A percentile compares a stretch with the other conserved stretches of the same genome.
phyloP scores from a whole-genome alignment of 2,113 vertebrate genomes.

The Nyctibius bracteatus region DNA sequence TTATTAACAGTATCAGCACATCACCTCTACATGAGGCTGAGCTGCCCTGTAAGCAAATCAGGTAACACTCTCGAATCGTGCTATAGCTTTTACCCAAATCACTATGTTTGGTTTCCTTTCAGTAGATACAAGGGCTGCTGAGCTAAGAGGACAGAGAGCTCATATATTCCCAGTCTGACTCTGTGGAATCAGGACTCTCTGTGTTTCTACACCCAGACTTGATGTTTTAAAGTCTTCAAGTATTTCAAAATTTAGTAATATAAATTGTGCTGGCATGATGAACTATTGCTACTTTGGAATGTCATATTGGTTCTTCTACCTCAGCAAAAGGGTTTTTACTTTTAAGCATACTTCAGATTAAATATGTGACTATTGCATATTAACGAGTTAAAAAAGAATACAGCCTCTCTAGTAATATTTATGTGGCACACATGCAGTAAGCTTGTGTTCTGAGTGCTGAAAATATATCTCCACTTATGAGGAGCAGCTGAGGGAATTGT shows the following conservation, averaged over 20 bases:
- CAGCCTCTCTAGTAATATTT: neutral
- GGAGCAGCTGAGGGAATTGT: too few species aligned
- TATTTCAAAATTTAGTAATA: neutral
- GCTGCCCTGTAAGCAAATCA: neutral
- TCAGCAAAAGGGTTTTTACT: neutral
- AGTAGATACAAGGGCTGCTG: neutral
- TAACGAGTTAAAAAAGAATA: neutral
- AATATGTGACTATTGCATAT: neutral
- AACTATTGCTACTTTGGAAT: neutral
- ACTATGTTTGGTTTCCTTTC: neutral
- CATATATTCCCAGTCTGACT: neutral
- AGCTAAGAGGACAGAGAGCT: neutral
- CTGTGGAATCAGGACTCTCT: neutral
- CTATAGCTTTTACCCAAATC: neutral
- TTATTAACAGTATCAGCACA: neutral
- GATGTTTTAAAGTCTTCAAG: neutral
- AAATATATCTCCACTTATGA: neutral
- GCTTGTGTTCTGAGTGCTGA: neutral
- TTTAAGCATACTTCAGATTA: neutral
- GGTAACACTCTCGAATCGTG: neutral
- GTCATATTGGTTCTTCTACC: neutral
- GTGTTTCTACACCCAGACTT: neutral
- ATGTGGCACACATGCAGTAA: neutral
- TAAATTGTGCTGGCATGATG: neutral
- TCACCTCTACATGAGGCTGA: neutral